Evolutionary conservation across 2,888 invertebrate species (phyloP).

Genomic region (Andrena bicolor): DNA sequence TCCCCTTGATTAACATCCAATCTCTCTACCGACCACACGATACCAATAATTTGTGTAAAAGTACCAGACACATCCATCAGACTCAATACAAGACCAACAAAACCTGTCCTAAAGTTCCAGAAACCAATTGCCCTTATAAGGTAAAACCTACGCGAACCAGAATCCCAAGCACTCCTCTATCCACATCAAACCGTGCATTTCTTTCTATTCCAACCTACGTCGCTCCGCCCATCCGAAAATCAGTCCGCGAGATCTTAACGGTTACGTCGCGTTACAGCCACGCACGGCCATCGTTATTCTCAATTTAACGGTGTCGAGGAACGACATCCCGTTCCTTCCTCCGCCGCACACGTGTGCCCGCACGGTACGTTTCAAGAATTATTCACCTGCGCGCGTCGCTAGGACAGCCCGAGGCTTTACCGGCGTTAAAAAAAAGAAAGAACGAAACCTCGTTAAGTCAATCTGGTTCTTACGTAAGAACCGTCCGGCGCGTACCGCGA

Average conservation of each 20-base stretch:
- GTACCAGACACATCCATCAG: too few species aligned
- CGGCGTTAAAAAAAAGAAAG: conserved; percentile 13
- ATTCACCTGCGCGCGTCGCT: background rate
- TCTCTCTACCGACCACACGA: too few species aligned
- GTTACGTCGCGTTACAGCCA: background rate
- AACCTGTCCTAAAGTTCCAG: too few species aligned
- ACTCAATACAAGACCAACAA: too few species aligned
- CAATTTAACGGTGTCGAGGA: conserved; percentile 11
- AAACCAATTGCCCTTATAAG: too few species aligned
- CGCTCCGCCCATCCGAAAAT: background rate
- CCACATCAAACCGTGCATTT: too few species aligned
- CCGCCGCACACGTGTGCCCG: background rate
- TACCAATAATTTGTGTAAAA: too few species aligned
- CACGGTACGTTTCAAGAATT: conserved; percentile 7
- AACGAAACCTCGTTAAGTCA: conserved; percentile 19
- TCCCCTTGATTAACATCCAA: too few species aligned
- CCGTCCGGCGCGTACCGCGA: background rate
- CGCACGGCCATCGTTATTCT: conserved; percentile 13
- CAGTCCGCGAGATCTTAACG: background rate
- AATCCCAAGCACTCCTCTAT: too few species aligned
- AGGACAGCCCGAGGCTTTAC: background rate
- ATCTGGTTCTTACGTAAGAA: conserved; percentile 46
- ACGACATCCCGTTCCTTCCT: background rate
- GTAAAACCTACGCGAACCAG: too few species aligned
- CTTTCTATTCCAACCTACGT: too few species aligned